Percentiles rank a stretch among this genome's conserved stretches.
These are phyloP conservation scores for Nephrocerus scutellatus DNA, from an alignment of 2,888 invertebrate species.

Conservation along the genomic window DNA sequence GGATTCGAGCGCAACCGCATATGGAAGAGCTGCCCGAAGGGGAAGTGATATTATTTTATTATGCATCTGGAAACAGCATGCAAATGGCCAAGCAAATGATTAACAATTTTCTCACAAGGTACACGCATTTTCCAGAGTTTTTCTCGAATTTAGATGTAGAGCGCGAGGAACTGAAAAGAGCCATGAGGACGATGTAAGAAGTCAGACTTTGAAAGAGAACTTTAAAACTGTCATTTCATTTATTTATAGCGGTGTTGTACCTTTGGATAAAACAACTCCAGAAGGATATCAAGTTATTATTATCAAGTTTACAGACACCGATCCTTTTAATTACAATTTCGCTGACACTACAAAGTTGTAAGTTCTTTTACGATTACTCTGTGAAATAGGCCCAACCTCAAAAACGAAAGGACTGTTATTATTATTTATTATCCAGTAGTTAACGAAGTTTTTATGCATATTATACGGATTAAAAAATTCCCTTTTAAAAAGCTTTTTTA, in stretches of 20 bases:
- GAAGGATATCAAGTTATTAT: constrained; percentile 52
- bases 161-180: constrained; percentile 45
- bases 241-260: constrained; percentile 41
- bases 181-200: constrained; percentile 50
- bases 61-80: constrained; percentile 58
- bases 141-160: constrained; percentile 52
- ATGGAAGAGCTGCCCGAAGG: constrained; percentile 54
- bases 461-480: no score
- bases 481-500: no score
- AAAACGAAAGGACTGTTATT: no score
- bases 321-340: constrained; percentile 54
- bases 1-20: constrained; percentile 59
- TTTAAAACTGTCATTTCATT: no score
- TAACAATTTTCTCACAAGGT: constrained; percentile 57
- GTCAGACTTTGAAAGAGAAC: no score
- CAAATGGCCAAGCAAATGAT: constrained; percentile 60
- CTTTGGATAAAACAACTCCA: constrained; percentile 47
- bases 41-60: constrained; percentile 56
- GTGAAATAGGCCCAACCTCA: no score
- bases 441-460: no score
- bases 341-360: constrained; percentile 45
- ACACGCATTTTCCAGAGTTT: constrained; percentile 56
- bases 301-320: constrained; percentile 50
- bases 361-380: no score
- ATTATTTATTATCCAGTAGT: no score